These are phyloP conservation scores for Astropecten irregularis DNA, from an alignment of 53 echinoderm and acorn worm genomes.

Conservation along the genomic window DNA sequence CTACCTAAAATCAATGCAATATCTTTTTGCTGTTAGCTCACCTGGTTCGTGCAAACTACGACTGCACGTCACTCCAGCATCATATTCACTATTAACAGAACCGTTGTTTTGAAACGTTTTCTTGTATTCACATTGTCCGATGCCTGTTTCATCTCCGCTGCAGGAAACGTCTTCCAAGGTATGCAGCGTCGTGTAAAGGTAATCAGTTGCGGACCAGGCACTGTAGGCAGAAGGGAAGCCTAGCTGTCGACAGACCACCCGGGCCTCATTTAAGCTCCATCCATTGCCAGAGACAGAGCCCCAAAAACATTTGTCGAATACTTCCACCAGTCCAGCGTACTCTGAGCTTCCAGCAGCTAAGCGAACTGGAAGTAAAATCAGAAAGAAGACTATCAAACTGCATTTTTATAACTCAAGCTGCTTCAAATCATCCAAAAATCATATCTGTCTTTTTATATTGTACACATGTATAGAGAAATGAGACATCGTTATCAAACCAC, in stretches of 20 bases:
- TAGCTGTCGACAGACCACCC: neutral
- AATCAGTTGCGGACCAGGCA: neutral
- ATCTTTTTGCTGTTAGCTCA: too few relatives aligned
- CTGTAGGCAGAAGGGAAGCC: neutral
- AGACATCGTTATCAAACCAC: slow-evolving; percentile 1
- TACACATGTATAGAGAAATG: too few relatives aligned
- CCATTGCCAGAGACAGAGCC: neutral
- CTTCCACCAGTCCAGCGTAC: neutral
- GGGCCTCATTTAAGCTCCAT: neutral
- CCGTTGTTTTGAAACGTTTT: neutral
- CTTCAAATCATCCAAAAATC: too few relatives aligned
- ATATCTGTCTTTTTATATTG: too few relatives aligned
- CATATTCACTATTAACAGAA: slow-evolving; percentile 6
- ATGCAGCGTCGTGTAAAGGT: too few relatives aligned
- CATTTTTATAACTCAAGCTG: too few relatives aligned
- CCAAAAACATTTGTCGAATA: neutral
- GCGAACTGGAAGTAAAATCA: slow-evolving; percentile 26
- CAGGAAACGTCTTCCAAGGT: neutral
- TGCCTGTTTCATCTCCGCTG: neutral
- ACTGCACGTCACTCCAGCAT: slow-evolving; percentile 17
- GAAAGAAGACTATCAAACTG: too few relatives aligned
- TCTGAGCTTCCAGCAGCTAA: slow-evolving; percentile 9
- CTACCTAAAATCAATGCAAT: too few relatives aligned
- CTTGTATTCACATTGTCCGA: neutral
- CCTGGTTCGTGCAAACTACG: too few relatives aligned